Percentiles rank a stretch among this genome's conserved stretches.
Evolutionary conservation across 2,113 vertebrate species (phyloP).

Genomic region (Oostethus manadensis): DNA sequence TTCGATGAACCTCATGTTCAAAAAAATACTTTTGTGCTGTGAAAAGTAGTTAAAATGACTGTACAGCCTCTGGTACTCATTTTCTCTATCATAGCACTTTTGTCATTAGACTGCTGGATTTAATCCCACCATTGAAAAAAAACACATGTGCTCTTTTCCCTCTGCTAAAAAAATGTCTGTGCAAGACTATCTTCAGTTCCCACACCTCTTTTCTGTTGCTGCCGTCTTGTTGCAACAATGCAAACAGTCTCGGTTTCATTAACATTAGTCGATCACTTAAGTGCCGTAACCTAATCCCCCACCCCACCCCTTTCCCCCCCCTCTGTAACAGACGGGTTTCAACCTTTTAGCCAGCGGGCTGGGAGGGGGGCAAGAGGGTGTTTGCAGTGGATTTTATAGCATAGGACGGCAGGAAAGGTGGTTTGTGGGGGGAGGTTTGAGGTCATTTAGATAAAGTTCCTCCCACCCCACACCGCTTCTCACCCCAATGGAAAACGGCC

Average conservation of each 20-base stretch:
- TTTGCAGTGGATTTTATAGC: conserved; percentile 58
- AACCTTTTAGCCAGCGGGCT: conserved; percentile 58
- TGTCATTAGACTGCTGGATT: background rate
- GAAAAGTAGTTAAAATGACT: background rate
- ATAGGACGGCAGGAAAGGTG: conserved; percentile 5
- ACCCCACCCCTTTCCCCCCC: conserved; percentile 7
- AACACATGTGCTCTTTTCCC: background rate
- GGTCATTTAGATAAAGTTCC: conserved; percentile 69
- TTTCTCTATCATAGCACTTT: background rate
- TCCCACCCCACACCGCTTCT: conserved; percentile 29
- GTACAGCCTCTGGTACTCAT: background rate
- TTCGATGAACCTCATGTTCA: conserved; percentile 53
- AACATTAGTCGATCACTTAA: conserved; percentile 73
- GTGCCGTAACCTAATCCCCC: conserved; percentile 70
- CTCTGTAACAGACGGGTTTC: conserved; percentile 64
- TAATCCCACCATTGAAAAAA: background rate
- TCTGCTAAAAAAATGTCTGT: background rate
- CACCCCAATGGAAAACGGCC: conserved; percentile 68
- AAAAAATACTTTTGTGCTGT: conserved; percentile 10
- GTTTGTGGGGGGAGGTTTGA: background rate
- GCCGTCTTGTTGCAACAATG: conserved; percentile 69
- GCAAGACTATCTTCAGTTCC: conserved; percentile 5
- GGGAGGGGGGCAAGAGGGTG: conserved; percentile 54
- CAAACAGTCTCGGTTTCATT: conserved; percentile 74
- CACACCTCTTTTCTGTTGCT: conserved; percentile 37